A percentile compares a stretch with the other conserved stretches of the same genome.
These are phyloP conservation scores for Sebastiscus tertius DNA, from an alignment of 2,797 vertebrate genomes.

Conservation along the genomic window DNA sequence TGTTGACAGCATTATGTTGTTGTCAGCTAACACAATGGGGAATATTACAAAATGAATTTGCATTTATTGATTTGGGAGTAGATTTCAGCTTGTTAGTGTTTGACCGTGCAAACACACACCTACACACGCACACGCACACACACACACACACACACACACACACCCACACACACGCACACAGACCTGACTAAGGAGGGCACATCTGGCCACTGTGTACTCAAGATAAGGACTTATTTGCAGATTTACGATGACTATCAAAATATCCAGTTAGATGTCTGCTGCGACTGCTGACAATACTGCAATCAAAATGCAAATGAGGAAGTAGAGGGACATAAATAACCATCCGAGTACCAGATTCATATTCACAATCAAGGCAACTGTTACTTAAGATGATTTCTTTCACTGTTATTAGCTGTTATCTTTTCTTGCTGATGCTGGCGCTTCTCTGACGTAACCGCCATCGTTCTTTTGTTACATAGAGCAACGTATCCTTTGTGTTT, in stretches of 20 bases:
- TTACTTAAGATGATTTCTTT: constrained; percentile 71
- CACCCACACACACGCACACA: constrained; percentile 20
- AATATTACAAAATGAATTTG: constrained; percentile 47
- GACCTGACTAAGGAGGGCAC: constrained; percentile 69
- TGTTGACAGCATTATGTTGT: constrained; percentile 22
- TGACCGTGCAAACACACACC: constrained; percentile 46
- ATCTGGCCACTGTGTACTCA: constrained; percentile 82
- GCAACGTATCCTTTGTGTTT: too few relatives aligned
- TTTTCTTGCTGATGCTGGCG: constrained; percentile 41
- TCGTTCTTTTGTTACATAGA: constrained; percentile 25
- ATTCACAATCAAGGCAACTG: constrained; percentile 75
- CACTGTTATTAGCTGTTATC: constrained; percentile 65
- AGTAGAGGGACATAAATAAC: constrained; percentile 78
- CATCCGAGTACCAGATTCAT: constrained; percentile 69
- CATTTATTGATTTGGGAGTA: constrained; percentile 55
- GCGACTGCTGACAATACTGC: constrained; percentile 81
- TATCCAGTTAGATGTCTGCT: constrained; percentile 80
- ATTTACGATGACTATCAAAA: constrained; percentile 85
- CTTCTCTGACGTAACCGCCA: constrained; percentile 9
- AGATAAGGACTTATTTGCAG: constrained; percentile 86
- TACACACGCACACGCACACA: background rate
- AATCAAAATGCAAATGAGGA: constrained; percentile 87
- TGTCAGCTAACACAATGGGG: constrained; percentile 23
- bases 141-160: constrained; percentile 8
- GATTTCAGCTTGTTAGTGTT: constrained; percentile 55